These are phyloP conservation scores for Taphrorychus bicolor DNA, from an alignment of 2,888 invertebrate genomes.

Conservation along the genomic window DNA sequence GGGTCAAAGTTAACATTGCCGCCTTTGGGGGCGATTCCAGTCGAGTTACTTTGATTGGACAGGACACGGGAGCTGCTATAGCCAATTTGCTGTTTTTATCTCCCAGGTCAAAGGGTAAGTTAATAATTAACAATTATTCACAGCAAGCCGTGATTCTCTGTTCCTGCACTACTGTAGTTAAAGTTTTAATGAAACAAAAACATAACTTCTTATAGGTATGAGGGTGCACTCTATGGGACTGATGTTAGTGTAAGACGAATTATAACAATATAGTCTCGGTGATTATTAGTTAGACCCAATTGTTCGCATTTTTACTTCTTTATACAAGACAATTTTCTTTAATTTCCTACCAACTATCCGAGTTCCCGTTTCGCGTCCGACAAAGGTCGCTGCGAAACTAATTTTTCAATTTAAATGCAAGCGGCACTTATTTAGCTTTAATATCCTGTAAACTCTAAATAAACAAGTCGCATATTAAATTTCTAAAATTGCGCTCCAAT, in stretches of 20 bases:
- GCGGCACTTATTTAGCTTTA: slow-evolving; percentile 21
- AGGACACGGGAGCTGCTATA: slow-evolving; percentile 86
- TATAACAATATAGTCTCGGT: no score
- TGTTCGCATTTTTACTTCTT: no score
- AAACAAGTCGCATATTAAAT: slow-evolving; percentile 22
- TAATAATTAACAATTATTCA: neutral
- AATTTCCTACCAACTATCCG: neutral
- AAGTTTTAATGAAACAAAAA: neutral
- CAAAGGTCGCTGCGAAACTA: slow-evolving; percentile 20
- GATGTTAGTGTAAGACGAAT: no score
- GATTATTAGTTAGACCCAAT: no score
- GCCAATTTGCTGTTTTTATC: slow-evolving; percentile 85
- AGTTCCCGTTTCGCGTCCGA: neutral
- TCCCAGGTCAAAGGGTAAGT: slow-evolving; percentile 75
- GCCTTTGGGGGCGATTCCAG: slow-evolving; percentile 89
- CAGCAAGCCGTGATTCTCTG: neutral
- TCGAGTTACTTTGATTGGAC: slow-evolving; percentile 83
- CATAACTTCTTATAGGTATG: no score
- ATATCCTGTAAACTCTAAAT: slow-evolving; percentile 27
- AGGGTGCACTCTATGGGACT: no score
- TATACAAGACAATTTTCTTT: slow-evolving; percentile 5
- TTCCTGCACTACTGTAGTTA: neutral
- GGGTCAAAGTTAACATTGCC: slow-evolving; percentile 83
- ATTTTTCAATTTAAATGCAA: slow-evolving; percentile 38
- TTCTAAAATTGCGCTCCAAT: slow-evolving; percentile 11